Base-by-base conservation (phyloP, 2,113 vertebrate species). In the Silurus meridionalis region DNA sequence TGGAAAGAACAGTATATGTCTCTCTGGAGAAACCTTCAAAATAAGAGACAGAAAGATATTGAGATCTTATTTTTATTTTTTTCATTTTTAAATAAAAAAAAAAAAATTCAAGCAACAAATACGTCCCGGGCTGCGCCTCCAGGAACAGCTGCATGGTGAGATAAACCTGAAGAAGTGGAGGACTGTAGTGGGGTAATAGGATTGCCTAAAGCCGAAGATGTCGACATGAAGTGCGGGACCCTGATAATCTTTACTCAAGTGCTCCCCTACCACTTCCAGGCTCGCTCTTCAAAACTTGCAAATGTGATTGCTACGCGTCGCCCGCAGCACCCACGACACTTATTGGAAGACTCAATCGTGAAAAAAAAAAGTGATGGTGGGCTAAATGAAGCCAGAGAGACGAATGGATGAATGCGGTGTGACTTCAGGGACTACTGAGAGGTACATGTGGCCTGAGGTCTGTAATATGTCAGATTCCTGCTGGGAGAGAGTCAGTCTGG, bases 221-320 rank as follows among this genome's bases (percentile, higher is more conserved):
- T 91, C 84, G 80, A 88, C 87, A 77, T 61, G 83, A 85, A 87
- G 88, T 86, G 80, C 78, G 4, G 83, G 86, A 83, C 66, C 83
- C 80, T 90, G 91, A 91, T 92, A 91, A 92, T 92, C 91, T 91
- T 84, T 82, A 84, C 89, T 91, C 71, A 84, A 90, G 86, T 88
- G 77, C 90, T 91, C 85, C 90, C 86, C 84, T 60, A 66, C 88
- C 79, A 48, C 89, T 88, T 60, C 87, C 89, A 74, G 71, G 87
- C 86, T 69, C 88, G 87, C 86, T 88, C 82, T 85, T 66, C 91
- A 66, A 10, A 80, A 84, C 82, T 84, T 64, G 85, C 85, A 89
- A 63, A 90, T 78, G 61, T 88, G 85, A 92, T 91, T 90, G 86
- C 83, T 61, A 67, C 48, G n/a, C 82, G 25, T 52, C 48, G 82